A percentile compares a stretch with the other conserved stretches of the same genome.
These are phyloP conservation scores for Brachypterus glaber DNA, from an alignment of 2,888 invertebrate genomes.

Conservation along the genomic window DNA sequence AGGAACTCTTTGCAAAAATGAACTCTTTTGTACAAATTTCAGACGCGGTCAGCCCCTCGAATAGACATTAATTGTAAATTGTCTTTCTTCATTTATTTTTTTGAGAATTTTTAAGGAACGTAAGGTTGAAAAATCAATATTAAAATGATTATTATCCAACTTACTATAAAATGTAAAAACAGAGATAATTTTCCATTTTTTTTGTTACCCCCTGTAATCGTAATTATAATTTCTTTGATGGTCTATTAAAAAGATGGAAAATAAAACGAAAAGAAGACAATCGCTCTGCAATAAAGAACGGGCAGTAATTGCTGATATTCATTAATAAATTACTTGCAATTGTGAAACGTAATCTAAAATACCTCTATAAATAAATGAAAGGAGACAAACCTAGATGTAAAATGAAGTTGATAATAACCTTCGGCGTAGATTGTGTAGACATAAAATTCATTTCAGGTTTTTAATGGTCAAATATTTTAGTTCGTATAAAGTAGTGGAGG, in stretches of 20 bases:
- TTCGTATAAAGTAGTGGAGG: conserved; percentile 30
- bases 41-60: no score
- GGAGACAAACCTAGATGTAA: conserved; percentile 29
- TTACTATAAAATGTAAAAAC: no score
- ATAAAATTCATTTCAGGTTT: conserved; percentile 34
- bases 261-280: conserved; percentile 5
- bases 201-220: no score
- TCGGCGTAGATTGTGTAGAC: conserved; percentile 33
- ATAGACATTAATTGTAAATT: no score
- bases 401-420: conserved; percentile 34
- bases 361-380: conserved; percentile 30
- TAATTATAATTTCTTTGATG: conserved; percentile 20
- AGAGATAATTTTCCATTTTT: no score
- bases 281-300: conserved; percentile 19
- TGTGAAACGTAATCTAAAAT: conserved; percentile 28
- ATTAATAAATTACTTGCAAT: conserved; percentile 29
- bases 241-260: conserved; percentile 17
- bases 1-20: no score
- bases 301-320: conserved; percentile 27
- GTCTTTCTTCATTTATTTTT: no score
- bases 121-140: no score
- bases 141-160: no score
- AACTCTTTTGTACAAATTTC: no score
- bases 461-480: conserved; percentile 34
- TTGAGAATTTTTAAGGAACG: no score